A percentile compares a stretch with the other conserved stretches of the same genome.
These are phyloP conservation scores for Drosophila triauraria DNA, from an alignment of 1,140 invertebrate genomes.

Conservation along the genomic window DNA sequence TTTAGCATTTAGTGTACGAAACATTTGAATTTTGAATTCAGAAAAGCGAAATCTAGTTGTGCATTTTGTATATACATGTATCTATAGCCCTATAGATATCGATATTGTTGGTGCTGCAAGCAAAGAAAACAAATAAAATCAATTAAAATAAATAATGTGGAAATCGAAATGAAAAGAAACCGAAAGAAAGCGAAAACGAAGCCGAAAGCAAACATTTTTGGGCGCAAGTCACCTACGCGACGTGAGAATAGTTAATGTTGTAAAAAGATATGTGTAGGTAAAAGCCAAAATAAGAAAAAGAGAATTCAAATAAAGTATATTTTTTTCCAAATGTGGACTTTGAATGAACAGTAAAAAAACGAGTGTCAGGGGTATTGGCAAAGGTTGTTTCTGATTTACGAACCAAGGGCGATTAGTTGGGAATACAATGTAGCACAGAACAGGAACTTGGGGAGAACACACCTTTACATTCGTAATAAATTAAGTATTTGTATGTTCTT, in stretches of 20 bases:
- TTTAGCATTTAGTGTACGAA: slow-evolving; percentile 68
- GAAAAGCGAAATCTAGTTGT: slow-evolving; percentile 75
- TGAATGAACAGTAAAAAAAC: not conserved
- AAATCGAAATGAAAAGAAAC: slow-evolving; percentile 24
- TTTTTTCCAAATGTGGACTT: slow-evolving; percentile 11
- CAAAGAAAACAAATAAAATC: slow-evolving; percentile 52
- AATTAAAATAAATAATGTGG: slow-evolving; percentile 46
- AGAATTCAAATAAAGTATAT: slow-evolving; percentile 34
- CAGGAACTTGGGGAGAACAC: too few relatives aligned
- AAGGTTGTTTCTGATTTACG: too few relatives aligned
- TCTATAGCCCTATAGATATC: slow-evolving; percentile 56
- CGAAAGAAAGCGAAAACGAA: slow-evolving; percentile 4
- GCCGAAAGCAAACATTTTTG: slow-evolving; percentile 19
- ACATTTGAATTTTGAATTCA: slow-evolving; percentile 78
- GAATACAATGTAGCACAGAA: too few relatives aligned
- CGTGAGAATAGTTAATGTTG: slow-evolving; percentile 59
- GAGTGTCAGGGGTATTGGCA: not conserved
- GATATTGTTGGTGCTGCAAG: slow-evolving; percentile 79
- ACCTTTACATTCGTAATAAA: too few relatives aligned
- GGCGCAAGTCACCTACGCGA: slow-evolving; percentile 51
- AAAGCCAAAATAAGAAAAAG: slow-evolving; percentile 28
- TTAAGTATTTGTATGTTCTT: too few relatives aligned
- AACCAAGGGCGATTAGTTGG: too few relatives aligned
- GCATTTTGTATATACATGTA: slow-evolving; percentile 78
- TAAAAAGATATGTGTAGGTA: slow-evolving; percentile 47